A percentile compares a stretch with the other conserved stretches of the same genome.
Conservation (phyloP, 2,797 vertebrate species). For the Alosa sapidissima region DNA sequence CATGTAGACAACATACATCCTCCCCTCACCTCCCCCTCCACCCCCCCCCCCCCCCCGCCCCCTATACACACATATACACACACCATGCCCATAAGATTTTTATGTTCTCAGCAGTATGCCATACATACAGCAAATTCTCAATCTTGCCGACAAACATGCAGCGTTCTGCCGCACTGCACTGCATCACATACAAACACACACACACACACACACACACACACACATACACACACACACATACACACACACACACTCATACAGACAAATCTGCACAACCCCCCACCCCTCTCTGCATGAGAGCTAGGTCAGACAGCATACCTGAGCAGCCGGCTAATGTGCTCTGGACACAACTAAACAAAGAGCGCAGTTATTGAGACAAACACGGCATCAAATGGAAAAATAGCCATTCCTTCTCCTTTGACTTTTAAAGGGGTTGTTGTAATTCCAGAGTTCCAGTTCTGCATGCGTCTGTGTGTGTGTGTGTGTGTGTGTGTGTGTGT, state of each 20-base stretch:
- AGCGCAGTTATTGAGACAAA: background rate
- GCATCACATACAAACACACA: constrained; percentile 14
- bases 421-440: background rate
- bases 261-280: constrained; percentile 35
- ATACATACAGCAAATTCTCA: constrained; percentile 3
- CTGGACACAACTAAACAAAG: background rate
- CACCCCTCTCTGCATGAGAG: constrained; percentile 23
- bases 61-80: background rate
- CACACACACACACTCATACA: constrained; percentile 20
- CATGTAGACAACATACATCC: background rate
- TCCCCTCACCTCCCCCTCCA: background rate
- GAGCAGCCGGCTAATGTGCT: background rate
- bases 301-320: background rate
- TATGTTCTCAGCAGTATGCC: background rate
- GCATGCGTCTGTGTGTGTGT: constrained; percentile 23
- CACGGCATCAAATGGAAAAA: background rate
- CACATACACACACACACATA: constrained; percentile 24
- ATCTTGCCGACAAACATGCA: constrained; percentile 12
- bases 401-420: background rate
- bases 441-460: background rate
- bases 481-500: constrained; percentile 23
- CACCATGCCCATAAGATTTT: background rate
- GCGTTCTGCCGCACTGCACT: background rate
- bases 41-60: too few species aligned
- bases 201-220: constrained; percentile 24